Evolutionary conservation across 53 echinoderm and acorn worm species (phyloP), one percentile per base, ranked within the genome.

Genomic region (Antedon mediterranea): DNA sequence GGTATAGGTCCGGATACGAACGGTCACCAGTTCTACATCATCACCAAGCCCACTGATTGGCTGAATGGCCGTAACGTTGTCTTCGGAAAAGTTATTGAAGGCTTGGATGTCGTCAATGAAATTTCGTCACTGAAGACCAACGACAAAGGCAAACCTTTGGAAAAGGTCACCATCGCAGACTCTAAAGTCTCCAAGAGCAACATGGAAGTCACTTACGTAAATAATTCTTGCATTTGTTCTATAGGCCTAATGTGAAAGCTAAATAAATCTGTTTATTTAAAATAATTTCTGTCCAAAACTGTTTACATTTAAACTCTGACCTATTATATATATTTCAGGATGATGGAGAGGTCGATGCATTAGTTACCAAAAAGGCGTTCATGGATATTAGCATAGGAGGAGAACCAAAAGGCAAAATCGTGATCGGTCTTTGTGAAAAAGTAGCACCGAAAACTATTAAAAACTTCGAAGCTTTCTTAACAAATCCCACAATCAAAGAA

Each of bases 301-400:
- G n/a, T n/a, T n/a, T n/a, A n/a, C n/a, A n/a, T n/a, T n/a, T n/a
- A n/a, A n/a, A n/a, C n/a, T 37, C 11, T 37, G 37, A 6, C 11
- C 37, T 6, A 37, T 6, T 37, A 37, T 6, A 15, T 6, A 15
- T 57, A 18, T 57, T 57, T 2, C 26, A 57, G 57, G 57, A 57
- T 57, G 57, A 57, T 57, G 57, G 57, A 15, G 57, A 57, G 2
- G 57, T 57, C 7, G 57, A 57, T 57, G 78, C 78, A 0, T 14
- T 85, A 11, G 90, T 87, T 20, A 85, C 90, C 29, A 72, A 84
- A 11, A 87, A 90, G 75, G 94, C 87, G 30, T 89, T 71, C 85
- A 91, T 94, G 78, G 91, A 94, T 81, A 85, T 94, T 44, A 83
- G 75, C 28, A 91, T 94, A 30, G 94, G 83, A 76, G 84, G 79